phyloP scores from a whole-genome alignment of 2,888 invertebrate genomes.

The Andrena flavipes region DNA sequence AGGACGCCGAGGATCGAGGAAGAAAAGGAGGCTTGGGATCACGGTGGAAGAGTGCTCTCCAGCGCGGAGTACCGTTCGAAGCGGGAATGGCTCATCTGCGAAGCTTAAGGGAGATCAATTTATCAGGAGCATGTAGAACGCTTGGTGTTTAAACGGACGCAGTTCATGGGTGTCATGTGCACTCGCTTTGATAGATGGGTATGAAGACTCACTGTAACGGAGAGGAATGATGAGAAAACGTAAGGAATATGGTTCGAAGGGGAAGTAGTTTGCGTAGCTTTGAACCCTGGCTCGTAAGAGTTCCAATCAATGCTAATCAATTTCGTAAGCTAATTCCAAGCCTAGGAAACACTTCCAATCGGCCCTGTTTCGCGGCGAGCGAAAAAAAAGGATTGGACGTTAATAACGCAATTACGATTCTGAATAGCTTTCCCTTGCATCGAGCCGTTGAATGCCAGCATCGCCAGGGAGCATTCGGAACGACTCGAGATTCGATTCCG shows the following conservation, averaged over 20 bases:
- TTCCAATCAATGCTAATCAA: too few species aligned
- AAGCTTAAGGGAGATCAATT: not conserved
- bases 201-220: too few species aligned
- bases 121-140: not conserved
- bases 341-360: too few species aligned
- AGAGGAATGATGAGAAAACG: too few species aligned
- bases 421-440: not conserved
- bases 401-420: not conserved
- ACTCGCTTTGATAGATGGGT: too few species aligned
- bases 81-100: not conserved
- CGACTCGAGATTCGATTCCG: conserved; percentile 39
- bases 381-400: not conserved
- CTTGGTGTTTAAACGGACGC: not conserved
- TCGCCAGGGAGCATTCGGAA: not conserved
- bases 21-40: not conserved
- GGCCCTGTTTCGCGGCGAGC: too few species aligned
- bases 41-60: not conserved
- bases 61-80: not conserved
- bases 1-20: conserved; percentile 20
- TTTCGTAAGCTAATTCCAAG: too few species aligned
- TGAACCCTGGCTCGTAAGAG: too few species aligned
- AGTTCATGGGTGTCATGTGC: too few species aligned
- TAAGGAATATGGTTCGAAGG: too few species aligned
- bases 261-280: too few species aligned
- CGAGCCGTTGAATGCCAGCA: not conserved